These are phyloP conservation scores for Siniperca obscura DNA, from an alignment of 2,797 vertebrate genomes.

Conservation along the genomic window DNA sequence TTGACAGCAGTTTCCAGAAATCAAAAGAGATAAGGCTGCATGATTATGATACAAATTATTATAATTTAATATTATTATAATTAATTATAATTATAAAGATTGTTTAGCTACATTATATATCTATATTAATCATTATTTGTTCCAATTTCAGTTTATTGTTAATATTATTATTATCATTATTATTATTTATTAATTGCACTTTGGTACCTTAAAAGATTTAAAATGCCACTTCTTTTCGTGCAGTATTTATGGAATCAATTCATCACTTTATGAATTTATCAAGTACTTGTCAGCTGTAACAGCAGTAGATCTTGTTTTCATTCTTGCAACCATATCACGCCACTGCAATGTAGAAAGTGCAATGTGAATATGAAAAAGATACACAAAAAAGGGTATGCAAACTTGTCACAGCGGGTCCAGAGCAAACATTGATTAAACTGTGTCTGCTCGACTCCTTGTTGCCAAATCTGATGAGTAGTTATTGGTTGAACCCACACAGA, in stretches of 20 bases:
- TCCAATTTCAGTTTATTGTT: neutral
- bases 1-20: neutral
- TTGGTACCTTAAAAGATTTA: too few relatives aligned
- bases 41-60: neutral
- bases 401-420: too few relatives aligned
- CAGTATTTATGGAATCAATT: neutral
- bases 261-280: neutral
- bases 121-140: too few relatives aligned
- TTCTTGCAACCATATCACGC: neutral
- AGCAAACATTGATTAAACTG: neutral
- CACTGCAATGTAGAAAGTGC: too few relatives aligned
- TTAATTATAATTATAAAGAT: neutral
- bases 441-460: neutral
- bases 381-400: too few relatives aligned
- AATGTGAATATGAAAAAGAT: too few relatives aligned
- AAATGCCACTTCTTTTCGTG: neutral
- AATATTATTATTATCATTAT: too few relatives aligned
- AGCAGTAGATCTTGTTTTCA: constrained; percentile 1
- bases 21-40: neutral
- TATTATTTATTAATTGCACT: neutral
- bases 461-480: neutral
- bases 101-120: too few relatives aligned
- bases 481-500: neutral
- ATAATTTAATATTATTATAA: neutral
- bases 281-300: neutral